Percentiles rank a stretch among this genome's conserved stretches.
Evolutionary conservation across 2,113 vertebrate species (phyloP).

Genomic region (Orthochromis malagaraziensis): DNA sequence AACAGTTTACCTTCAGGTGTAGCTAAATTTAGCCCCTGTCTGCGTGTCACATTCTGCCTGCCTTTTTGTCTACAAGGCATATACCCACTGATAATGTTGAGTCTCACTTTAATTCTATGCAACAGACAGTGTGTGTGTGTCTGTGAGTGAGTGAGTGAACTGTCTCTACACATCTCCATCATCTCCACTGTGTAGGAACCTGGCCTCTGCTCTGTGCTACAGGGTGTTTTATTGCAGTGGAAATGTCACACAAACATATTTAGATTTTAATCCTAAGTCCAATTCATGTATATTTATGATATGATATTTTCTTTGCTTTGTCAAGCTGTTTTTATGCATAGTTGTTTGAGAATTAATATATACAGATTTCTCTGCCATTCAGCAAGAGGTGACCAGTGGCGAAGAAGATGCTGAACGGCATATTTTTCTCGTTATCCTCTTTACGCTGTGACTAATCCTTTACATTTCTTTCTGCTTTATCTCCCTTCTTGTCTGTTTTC

Average conservation of each 20-base stretch:
- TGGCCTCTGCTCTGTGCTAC: background rate
- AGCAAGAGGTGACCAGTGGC: background rate
- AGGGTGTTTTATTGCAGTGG: background rate
- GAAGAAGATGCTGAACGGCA: background rate
- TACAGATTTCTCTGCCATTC: background rate
- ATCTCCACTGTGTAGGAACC: slow-evolving; percentile 6
- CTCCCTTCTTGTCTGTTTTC: background rate
- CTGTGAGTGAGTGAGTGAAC: background rate
- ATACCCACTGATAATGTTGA: background rate
- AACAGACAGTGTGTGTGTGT: background rate
- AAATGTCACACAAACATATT: background rate
- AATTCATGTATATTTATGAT: background rate
- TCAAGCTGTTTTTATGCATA: background rate
- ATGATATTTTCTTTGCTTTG: background rate
- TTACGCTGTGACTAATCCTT: background rate
- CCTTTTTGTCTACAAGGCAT: slow-evolving; percentile 10
- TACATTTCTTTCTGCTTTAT: background rate
- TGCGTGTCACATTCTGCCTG: background rate
- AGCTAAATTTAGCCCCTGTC: background rate
- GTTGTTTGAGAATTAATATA: background rate
- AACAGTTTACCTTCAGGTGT: background rate
- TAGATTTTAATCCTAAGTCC: background rate
- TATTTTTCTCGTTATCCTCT: background rate
- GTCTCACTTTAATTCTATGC: background rate
- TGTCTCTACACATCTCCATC: slow-evolving; percentile 52